Evolutionary conservation across 2,113 vertebrate species (phyloP).

Genomic region (Myrmecobius fasciatus): DNA sequence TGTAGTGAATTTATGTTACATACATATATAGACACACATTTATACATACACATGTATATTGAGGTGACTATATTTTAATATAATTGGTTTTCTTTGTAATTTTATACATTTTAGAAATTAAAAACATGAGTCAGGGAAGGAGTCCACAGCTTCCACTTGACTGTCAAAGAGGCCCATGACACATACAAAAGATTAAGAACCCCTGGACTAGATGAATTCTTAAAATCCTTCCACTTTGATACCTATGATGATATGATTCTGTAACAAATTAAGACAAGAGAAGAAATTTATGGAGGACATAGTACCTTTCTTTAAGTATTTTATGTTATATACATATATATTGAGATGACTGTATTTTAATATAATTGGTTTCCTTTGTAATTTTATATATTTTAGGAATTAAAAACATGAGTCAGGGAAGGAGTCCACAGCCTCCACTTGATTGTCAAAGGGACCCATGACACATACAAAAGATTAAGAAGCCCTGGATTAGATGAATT

Average conservation of each 20-base stretch:
- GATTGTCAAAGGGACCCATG: background rate
- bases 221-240: background rate
- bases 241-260: background rate
- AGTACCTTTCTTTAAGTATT: too few relatives aligned
- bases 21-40: too few relatives aligned
- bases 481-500: background rate
- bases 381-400: background rate
- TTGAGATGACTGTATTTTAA: background rate
- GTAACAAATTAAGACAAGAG: background rate
- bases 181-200: background rate
- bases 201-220: background rate
- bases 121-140: background rate
- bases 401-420: background rate
- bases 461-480: background rate
- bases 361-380: background rate
- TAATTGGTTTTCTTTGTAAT: background rate
- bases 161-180: background rate
- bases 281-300: background rate
- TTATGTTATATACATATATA: too few relatives aligned
- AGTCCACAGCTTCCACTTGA: background rate
- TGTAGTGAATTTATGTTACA: background rate
- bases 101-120: background rate
- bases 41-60: background rate
- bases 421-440: background rate
- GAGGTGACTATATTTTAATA: background rate